A percentile compares a stretch with the other conserved stretches of the same genome.
Conservation (phyloP, 2,888 invertebrate species). For the Leptothorax acervorum region DNA sequence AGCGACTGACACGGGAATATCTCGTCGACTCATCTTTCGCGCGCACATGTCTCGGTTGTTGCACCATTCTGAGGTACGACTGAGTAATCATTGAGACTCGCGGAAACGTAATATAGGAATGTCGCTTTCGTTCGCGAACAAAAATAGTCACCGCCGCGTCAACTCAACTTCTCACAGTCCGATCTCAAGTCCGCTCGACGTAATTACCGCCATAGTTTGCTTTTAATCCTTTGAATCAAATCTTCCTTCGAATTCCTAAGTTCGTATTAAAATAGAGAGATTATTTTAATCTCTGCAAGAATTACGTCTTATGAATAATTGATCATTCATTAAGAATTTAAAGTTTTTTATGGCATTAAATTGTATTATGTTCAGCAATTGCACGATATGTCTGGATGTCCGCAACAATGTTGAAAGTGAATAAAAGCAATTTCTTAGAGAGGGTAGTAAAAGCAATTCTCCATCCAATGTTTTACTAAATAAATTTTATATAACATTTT, state of each 20-base stretch:
- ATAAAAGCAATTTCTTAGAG: not conserved
- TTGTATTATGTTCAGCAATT: not conserved
- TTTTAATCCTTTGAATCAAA: not conserved
- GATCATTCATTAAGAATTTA: not conserved
- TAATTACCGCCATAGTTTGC: conserved; percentile 9
- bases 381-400: not conserved
- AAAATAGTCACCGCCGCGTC: conserved; percentile 39
- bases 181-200: conserved; percentile 1
- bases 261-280: not conserved
- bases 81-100: conserved; percentile 40
- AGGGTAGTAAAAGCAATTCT: not conserved
- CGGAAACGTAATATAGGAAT: conserved; percentile 9
- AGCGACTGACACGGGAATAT: conserved; percentile 25
- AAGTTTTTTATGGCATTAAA: not conserved
- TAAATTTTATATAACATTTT: not conserved
- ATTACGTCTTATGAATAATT: not conserved
- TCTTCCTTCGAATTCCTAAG: not conserved
- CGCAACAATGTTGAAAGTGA: not conserved
- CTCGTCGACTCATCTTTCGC: not conserved
- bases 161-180: conserved; percentile 2
- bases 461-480: not conserved
- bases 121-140: conserved; percentile 35
- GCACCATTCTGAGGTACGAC: not conserved
- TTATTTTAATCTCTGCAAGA: not conserved
- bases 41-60: conserved; percentile 12